Percentiles rank a stretch among this genome's conserved stretches.
These are phyloP conservation scores for Sarcophaga peregrina DNA, from an alignment of 1,140 invertebrate species.

Conservation along the genomic window DNA sequence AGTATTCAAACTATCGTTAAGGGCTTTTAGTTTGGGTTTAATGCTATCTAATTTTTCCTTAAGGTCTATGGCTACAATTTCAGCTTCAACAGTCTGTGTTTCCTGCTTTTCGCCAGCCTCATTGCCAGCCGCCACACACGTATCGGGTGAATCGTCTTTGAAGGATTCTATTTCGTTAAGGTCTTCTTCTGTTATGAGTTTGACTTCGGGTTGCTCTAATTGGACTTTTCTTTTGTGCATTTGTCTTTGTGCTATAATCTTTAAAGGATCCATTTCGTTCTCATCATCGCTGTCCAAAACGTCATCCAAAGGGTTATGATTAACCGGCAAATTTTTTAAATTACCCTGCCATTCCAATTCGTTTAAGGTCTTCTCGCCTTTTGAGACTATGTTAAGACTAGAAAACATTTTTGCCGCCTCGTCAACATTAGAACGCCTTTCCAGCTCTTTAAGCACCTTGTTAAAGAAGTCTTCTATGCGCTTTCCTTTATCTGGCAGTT, in stretches of 20 bases:
- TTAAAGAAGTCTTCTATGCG: conserved; percentile 72
- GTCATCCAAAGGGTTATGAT: conserved; percentile 53
- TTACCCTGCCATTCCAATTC: conserved; percentile 77
- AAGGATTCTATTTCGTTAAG: conserved; percentile 70
- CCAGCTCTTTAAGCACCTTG: conserved; percentile 70
- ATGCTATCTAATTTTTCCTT: conserved; percentile 46
- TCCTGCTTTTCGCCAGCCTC: not conserved
- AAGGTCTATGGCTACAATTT: conserved; percentile 55
- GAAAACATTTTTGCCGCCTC: conserved; percentile 71
- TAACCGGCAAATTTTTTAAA: conserved; percentile 52
- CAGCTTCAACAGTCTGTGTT: conserved; percentile 36
- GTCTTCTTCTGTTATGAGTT: conserved; percentile 73
- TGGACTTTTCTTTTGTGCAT: conserved; percentile 72
- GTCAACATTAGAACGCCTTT: conserved; percentile 71
- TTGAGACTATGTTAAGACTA: conserved; percentile 70
- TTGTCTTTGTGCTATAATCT: conserved; percentile 74
- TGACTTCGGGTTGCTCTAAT: conserved; percentile 68
- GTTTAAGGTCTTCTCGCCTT: conserved; percentile 71
- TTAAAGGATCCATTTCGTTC: conserved; percentile 73
- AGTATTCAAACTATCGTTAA: conserved; percentile 36
- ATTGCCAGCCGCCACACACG: conserved; percentile 36
- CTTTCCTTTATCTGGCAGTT: conserved; percentile 76
- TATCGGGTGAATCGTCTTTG: conserved; percentile 53
- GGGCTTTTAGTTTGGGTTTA: conserved; percentile 35
- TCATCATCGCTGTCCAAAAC: conserved; percentile 75